Percentiles rank a stretch among this genome's conserved stretches.
Conservation (phyloP, 2,113 vertebrate genomes). For the Petroica traversi region DNA sequence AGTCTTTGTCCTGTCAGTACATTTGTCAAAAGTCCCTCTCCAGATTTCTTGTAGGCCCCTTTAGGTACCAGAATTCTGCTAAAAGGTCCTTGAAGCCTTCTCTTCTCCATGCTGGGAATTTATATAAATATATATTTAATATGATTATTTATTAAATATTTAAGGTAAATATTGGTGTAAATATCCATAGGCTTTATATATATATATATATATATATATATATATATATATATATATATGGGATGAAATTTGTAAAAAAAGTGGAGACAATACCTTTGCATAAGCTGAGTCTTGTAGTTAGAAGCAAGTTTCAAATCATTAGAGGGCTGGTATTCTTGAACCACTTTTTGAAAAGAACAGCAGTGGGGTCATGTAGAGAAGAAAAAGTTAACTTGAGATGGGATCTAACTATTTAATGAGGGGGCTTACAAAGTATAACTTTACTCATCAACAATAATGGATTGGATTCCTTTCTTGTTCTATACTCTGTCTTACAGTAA, state of each 20-base stretch:
- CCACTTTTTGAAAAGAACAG: not conserved
- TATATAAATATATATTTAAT: not conserved
- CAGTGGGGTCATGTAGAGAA: not conserved
- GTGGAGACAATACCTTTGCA: not conserved
- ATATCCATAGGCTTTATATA: not conserved
- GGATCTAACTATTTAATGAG: not conserved
- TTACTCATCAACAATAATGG: not conserved
- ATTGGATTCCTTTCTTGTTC: not conserved
- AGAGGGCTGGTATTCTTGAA: not conserved
- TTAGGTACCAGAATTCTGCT: not conserved
- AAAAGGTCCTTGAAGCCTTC: not conserved
- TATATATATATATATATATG: too few relatives aligned
- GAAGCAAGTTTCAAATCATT: not conserved
- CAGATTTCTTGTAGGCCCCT: not conserved
- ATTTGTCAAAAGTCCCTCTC: not conserved
- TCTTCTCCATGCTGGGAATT: not conserved
- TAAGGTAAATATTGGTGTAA: not conserved
- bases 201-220: too few relatives aligned
- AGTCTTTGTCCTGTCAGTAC: not conserved
- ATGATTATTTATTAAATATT: not conserved
- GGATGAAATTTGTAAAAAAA: not conserved
- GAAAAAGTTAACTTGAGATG: not conserved
- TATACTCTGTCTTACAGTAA: not conserved
- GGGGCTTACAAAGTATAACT: not conserved
- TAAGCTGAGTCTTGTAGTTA: not conserved